Percentiles rank a stretch among this genome's conserved stretches.
Conservation (phyloP, 2,797 vertebrate species). For the Rhinella marina region DNA sequence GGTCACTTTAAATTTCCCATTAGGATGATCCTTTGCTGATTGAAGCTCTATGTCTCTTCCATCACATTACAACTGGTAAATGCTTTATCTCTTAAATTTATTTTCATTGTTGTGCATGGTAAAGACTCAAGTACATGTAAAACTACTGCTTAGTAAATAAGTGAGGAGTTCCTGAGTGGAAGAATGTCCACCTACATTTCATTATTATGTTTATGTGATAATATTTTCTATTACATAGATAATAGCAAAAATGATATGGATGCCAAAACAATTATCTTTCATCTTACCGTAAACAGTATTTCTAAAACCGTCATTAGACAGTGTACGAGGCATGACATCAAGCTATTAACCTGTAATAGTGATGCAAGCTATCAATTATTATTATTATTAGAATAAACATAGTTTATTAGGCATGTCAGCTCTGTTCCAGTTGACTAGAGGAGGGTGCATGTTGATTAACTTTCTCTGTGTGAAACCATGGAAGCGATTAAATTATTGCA, state of each 20-base stretch:
- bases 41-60: background rate
- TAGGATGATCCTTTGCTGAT: background rate
- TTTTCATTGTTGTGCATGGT: background rate
- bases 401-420: slow-evolving; percentile 42
- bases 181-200: background rate
- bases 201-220: slow-evolving; percentile 7
- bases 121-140: background rate
- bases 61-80: background rate
- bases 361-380: slow-evolving; percentile 26
- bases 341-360: slow-evolving; percentile 21
- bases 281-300: background rate
- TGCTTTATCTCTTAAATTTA: background rate
- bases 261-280: slow-evolving; percentile 18
- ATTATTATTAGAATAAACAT: slow-evolving; percentile 33
- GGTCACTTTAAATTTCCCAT: background rate
- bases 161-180: background rate
- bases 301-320: slow-evolving; percentile 16
- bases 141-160: background rate
- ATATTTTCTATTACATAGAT: slow-evolving; percentile 19
- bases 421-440: slow-evolving; percentile 30
- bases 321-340: slow-evolving; percentile 20
- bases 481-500: slow-evolving; percentile 23
- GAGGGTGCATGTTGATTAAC: slow-evolving; percentile 32
- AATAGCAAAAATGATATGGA: background rate
- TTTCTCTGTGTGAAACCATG: slow-evolving; percentile 14